Base-by-base conservation (phyloP, 2,888 invertebrate genomes). In the Salpingus planirostris region DNA sequence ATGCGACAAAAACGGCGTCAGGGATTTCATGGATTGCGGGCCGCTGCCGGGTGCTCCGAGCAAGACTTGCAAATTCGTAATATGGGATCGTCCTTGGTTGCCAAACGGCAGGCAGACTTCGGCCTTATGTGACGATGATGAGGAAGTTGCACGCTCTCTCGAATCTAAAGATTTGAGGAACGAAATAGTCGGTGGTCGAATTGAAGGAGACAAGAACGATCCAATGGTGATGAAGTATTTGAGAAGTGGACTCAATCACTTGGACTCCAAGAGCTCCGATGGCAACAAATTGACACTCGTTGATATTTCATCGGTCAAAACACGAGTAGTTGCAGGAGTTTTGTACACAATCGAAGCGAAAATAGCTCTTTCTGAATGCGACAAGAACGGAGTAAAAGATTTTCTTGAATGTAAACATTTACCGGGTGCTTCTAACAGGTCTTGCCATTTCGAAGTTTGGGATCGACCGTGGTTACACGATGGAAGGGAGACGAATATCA, bases 341-440 rank as follows among this genome's bases (percentile, higher is more conserved):
- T 49, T 71, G 29, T 75, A 73, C 15, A 71, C 68, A 50, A 70
- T 83, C 24, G 68, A 70, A 42, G 72, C 74, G 27, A 65, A 70
- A 44, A 60, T 80, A 7, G 74, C 74, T 8, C 66, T 68, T 23
- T 73, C 74, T 2, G 64, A 66, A 32, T 76, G 78, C 43, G 50
- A 58, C 5, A 70, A 67, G 42, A 36, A 26, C 41, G 15, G 11
- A 33, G 36, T 21, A 26, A 37, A 14, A 23, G 31, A 38, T 15
- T 2, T 12, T 11, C 15, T 14, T 7, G 11, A 35, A 1, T 43
- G 52, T 29, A 66, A 67, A 42, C 47, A 59, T 36, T 38, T 66
- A 13, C 39, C 64, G 30, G 45, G 55, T 33, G 52, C 33, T 2
- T 25, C 37, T 22, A 13, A 37, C 3, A 23, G 29, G 28, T 21